Conservation (phyloP, 2,797 vertebrate species). For the Chelidonichthys spinosus region DNA sequence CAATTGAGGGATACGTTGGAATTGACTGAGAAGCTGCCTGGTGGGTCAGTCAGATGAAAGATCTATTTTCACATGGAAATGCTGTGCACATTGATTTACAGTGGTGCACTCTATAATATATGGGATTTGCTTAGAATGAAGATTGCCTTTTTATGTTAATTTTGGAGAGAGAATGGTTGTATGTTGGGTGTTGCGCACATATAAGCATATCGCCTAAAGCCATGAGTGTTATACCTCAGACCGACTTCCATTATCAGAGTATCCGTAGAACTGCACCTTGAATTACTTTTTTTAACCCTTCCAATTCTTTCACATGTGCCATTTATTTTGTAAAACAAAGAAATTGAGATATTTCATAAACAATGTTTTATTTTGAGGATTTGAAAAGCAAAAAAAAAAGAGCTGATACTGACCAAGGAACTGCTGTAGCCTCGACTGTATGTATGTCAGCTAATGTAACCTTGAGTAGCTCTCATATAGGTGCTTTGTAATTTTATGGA, state of each 20-base stretch:
- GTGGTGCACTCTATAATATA: constrained; percentile 11
- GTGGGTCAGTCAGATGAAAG: constrained; percentile 35
- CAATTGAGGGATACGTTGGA: constrained; percentile 54
- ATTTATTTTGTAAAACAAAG: constrained; percentile 64
- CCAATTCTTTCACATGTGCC: constrained; percentile 55
- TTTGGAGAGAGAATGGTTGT: constrained; percentile 38
- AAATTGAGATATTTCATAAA: constrained; percentile 27
- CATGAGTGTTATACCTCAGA: constrained; percentile 68
- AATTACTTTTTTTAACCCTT: constrained; percentile 38
- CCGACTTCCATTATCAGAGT: constrained; percentile 41
- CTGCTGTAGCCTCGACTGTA: constrained; percentile 48
- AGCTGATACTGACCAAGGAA: constrained; percentile 41
- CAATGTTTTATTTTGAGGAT: constrained; percentile 38
- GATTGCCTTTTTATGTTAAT: constrained; percentile 27
- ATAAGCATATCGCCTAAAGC: constrained; percentile 57
- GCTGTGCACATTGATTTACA: constrained; percentile 26
- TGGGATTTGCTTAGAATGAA: constrained; percentile 27
- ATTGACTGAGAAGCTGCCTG: constrained; percentile 42
- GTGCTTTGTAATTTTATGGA: constrained; percentile 70
- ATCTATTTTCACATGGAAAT: constrained; percentile 59
- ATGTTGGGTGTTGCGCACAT: constrained; percentile 41
- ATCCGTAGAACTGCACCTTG: constrained; percentile 50
- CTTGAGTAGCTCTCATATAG: constrained; percentile 55
- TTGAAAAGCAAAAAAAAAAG: constrained; percentile 22
- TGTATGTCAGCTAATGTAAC: constrained; percentile 40